Evolutionary conservation across 2,113 vertebrate genomes (phyloP), one percentile per base, ranked within the genome.

Genomic region (Syrmaticus mikado): DNA sequence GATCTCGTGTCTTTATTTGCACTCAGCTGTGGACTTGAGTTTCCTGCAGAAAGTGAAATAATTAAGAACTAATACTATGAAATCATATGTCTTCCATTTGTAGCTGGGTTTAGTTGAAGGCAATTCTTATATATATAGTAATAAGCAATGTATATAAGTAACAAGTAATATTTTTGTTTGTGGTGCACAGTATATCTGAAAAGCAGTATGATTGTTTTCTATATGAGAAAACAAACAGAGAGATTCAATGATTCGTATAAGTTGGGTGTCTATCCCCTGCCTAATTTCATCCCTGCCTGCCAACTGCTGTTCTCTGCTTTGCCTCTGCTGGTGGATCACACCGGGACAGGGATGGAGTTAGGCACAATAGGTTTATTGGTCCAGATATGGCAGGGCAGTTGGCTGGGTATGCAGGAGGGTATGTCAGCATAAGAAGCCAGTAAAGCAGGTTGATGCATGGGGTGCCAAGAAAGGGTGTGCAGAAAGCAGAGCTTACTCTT

Each of bases 1-100:
- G 58, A 86, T 85, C 95, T 95, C 53, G 40, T 85, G 71, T 93
- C 86, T 72, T 93, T 96, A 96, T 85, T 95, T 4, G 2, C 94
- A 76, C 82, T 87, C 74, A 94, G 70, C 91, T 89, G 72, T 93
- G 85, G 92, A 75, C 57, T 85, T 34, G 58, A 75, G 80, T 83
- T 95, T 96, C 87, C 82, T 83, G 72, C 77, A 65, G 90, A 93
- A 53, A 92, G 81, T 86, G 71, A 86, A 84, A 91, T 93, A 90
- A 87, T 90, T 93, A 78, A 66, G 60, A 85, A 82, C 61, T 95
- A 87, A 87, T 83, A 43, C 75, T 87, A 83, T 24, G 91, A 75
- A 88, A 74, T 95, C 88, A 53, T 89, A 85, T 95, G 73, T 79
- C 79, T 45, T 88, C 61, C 40, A 34, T 53, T 60, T 58, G 87